Base-by-base conservation (phyloP, 2,797 vertebrate genomes). In the Phylloscopus collybita region DNA sequence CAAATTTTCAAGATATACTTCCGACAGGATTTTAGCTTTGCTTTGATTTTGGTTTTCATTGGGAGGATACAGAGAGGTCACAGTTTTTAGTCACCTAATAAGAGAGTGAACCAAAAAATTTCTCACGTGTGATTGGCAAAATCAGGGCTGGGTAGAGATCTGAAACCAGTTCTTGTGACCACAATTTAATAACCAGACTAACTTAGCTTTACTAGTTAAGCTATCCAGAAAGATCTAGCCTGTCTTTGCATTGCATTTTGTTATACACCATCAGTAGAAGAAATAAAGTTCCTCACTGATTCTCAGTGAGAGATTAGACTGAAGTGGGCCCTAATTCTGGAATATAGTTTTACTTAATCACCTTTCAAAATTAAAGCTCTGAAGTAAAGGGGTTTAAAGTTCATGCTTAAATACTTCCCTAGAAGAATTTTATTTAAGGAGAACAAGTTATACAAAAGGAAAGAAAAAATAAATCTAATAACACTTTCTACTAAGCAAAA, bases 401-500 rank as follows among this genome's bases (percentile, higher is more conserved):
- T 75, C 4, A 38, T 49, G 14, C 44, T 85, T 83, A 78, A 71
- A 53, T 62, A 62, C 14, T 69, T 91, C 54, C 50, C 80, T 86
- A 30, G 38, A 88, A 91, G 2, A 85, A 86, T 69, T 80, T 69
- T 65, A 57, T 80, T 93, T 47, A 69, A 86, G 61, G 9, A 57
- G 34, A 82, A n/a, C 13, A 85, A 84, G 26, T 34, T 45, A 47
- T 67, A 89, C 23, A 89, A 92, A 87, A n/a, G 22, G 65, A 85
- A 86, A 57, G 3, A 50, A 32, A 56, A 83, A 72, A 9, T 4
- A 2, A 75, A 73, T 57, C 10, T 42, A 60, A 88, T 90, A 91
- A 83, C 27, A 80, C 23, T 53, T 83, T 86, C 56, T 79, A 26
- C 21, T 83, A 81, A 88, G 61, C 32, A 50, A 82, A 94, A 70